A percentile compares a stretch with the other conserved stretches of the same genome.
These are phyloP conservation scores for Carassius gibelio DNA, from an alignment of 2,113 vertebrate genomes.

Conservation along the genomic window DNA sequence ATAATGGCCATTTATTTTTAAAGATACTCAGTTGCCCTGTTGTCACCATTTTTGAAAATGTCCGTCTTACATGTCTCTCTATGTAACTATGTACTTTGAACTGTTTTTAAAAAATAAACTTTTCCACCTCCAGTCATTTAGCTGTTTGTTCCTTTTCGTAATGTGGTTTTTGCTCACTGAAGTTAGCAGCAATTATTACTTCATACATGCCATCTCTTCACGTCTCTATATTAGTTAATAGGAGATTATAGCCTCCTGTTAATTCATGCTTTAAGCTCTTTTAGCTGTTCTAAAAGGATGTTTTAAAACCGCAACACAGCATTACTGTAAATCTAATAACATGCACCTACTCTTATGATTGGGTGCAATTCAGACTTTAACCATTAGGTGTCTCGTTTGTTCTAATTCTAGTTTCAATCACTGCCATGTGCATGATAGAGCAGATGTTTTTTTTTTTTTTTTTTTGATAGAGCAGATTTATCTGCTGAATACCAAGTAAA, in stretches of 20 bases:
- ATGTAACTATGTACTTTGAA: constrained; percentile 34
- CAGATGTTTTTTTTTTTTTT: background rate
- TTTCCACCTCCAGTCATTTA: constrained; percentile 14
- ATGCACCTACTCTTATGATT: background rate
- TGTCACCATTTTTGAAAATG: constrained; percentile 27
- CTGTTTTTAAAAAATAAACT: constrained; percentile 52
- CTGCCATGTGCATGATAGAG: background rate
- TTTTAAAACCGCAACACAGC: background rate
- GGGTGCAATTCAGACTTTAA: constrained; percentile 7
- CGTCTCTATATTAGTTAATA: background rate
- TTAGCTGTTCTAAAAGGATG: background rate
- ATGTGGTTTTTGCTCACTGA: background rate
- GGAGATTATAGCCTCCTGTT: background rate
- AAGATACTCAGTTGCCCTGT: background rate
- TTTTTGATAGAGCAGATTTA: background rate
- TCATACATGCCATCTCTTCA: background rate
- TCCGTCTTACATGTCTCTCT: constrained; percentile 11
- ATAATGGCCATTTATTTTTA: background rate
- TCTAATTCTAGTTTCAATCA: background rate
- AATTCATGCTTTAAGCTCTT: background rate
- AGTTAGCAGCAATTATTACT: background rate
- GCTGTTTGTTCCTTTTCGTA: background rate
- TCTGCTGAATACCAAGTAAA: background rate
- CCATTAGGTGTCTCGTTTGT: background rate
- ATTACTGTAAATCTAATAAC: no score